Evolutionary conservation across 2,113 vertebrate species (phyloP), one percentile per base, ranked within the genome.

Genomic region (Reinhardtius hippoglossoides): DNA sequence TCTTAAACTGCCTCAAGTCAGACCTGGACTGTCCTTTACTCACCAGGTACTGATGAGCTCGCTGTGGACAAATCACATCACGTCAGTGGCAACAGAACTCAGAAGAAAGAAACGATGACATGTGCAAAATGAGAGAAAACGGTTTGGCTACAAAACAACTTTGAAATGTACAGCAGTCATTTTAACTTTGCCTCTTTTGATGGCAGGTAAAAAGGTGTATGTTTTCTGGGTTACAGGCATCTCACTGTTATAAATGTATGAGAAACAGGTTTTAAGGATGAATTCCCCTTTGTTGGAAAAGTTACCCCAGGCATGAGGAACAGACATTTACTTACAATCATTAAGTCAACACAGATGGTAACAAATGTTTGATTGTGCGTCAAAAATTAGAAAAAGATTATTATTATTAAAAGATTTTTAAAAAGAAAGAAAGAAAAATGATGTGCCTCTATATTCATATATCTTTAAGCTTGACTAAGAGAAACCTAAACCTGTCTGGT

Each of bases 11-110:
- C 1, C 71, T 88, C 58, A 86, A 65, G 50, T 92, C 83, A 3
- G 92, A 81, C n/a, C 76, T 91, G 44, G 94, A 90, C 52, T 91
- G 65, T 0, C 89, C 92, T 92, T 96, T 97, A 63, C 79, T 88
- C 57, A 95, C 90, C 70, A 97, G 91, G 77, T 96, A 96, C 35
- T 66, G 74, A 78, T 97, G 96, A 83, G 95, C 85, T 59, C 93
- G 75, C 96, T 97, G 88, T 57, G 80, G 61, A 71, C 80, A 61
- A 80, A 74, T 59, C 63, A 87, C 23, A 55, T 14, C 24, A 61
- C 54, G 9, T 69, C 23, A 65, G 4, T 21, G 7, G 21, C 20
- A 71, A 55, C 9, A 18, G 1, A 15, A 57, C 50, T 55, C 10
- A 15, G 26, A 35, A n/a, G n/a, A 1, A 27, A 31, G 26, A 57